Evolutionary conservation across 2,888 invertebrate species (phyloP), one percentile per base, ranked within the genome.

Genomic region (Allygus modestus): DNA sequence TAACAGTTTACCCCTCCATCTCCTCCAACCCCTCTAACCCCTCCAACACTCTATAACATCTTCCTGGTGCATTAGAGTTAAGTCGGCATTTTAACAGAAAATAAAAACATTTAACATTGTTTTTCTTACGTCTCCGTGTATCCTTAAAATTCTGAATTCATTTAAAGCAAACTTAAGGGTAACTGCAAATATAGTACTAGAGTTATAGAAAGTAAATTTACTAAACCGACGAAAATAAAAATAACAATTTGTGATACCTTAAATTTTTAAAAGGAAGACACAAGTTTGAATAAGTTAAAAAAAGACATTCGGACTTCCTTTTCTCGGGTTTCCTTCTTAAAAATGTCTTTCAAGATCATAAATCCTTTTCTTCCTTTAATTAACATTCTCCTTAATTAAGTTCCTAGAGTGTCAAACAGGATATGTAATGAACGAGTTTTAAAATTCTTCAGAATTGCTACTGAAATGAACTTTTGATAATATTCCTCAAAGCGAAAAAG

Each of bases 311-410:
- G 1, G 9, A 15, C 4, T 2, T 15, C 17, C 20, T 54, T 54
- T 54, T 54, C 54, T 23, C 54, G 11, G 23, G 54, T 23, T 54
- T 54, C 54, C 23, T 20, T 54, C 23, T 54, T 54, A 54, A 23
- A 20, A 2, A 2, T 5, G 7, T 11, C 23, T 54, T 54, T 54
- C 54, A 54, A 26, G 28, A 65, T 31, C 65, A 28, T 23, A 65
- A 65, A 65, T 28, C 65, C 65, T 15, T 31, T 28, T 20, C 31
- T 65, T 58, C 5, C 23, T 5, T 65, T 65, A 65, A 65, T 65
- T 65, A 65, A 65, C 65, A 17, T 28, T 31, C 28, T 31, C 11
- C 17, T 65, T 65, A 65, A 65, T 65, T 65, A 65, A 65, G 28
- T 31, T 15, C 20, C 54, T 0, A 31, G 31, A 26, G 23, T 58